Evolutionary conservation across 2,888 invertebrate species (phyloP), one percentile per base, ranked within the genome.

Genomic region (Oithona nana): DNA sequence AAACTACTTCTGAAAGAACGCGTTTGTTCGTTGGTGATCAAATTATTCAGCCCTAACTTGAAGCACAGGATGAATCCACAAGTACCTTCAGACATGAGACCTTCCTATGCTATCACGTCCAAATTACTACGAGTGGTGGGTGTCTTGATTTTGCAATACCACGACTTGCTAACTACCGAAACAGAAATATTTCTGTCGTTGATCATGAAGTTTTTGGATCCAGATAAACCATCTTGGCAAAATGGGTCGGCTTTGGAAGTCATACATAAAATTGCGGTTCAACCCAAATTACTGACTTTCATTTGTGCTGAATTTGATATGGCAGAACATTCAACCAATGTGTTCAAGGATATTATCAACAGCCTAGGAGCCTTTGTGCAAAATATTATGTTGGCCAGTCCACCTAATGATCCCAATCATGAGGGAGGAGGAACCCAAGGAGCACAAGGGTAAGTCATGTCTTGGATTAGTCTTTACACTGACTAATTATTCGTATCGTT

Each of bases 121-220:
- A 79, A 97, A 59, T 79, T 98, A 57, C 77, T 97, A 64, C 76
- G 97, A 63, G 86, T 97, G 61, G 94, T 97, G 20, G 86, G 90
- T 8, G 82, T 94, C 70, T 80, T 98, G 52, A 83, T 97, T 69
- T 88, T 90, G 74, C 86, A 89, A 74, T 95, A 93, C 75, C 93
- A 94, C 71, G 80, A 57, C 67, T 70, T 71, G 11, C 71, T 87
- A 88, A 83, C 89, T 30, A 97, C 97, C 0, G 95, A 98, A 74
- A 95, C 95, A 74, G 98, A 98, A 76, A 97, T 98, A 71, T 97
- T 98, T 75, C 77, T 98, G 52, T 94, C 95, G 0, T 77, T 97
- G 59, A 86, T 98, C 61, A 88, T 97, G 48, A 95, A 97, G 74
- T 97, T 98, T 75, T 76, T 97, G 73, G 97, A 97, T 73, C 87